Evolutionary conservation across 2,113 vertebrate species (phyloP).

Genomic region (Mesoclemmys tuberculata): DNA sequence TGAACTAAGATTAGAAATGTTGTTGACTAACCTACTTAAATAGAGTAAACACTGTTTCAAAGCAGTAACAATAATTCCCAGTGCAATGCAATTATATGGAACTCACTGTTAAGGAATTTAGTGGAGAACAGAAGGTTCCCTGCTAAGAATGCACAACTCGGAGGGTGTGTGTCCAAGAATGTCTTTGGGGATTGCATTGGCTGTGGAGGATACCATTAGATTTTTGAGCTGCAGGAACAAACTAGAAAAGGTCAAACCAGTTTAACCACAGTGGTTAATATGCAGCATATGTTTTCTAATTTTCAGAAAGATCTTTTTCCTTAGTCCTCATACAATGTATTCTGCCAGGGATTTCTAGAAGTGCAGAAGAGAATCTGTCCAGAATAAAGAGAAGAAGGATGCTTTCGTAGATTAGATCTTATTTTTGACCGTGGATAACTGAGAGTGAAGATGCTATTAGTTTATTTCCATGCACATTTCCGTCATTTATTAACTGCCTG

Average conservation of each 20-base stretch:
- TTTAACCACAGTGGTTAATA: not conserved
- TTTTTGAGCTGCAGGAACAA: not conserved
- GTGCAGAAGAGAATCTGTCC: fast-evolving
- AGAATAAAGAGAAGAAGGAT: not conserved
- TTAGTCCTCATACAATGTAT: fast-evolving
- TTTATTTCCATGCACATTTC: not conserved
- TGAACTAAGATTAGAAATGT: not conserved
- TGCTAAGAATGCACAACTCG: not conserved
- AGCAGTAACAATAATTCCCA: not conserved
- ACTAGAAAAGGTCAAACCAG: not conserved
- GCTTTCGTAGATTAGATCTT: not conserved
- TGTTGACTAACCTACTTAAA: not conserved
- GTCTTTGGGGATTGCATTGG: not conserved
- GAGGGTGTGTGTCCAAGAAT: not conserved
- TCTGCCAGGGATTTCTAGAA: not conserved
- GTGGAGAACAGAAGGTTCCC: not conserved
- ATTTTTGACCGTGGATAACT: not conserved
- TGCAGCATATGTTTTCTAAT: not conserved
- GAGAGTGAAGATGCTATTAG: not conserved
- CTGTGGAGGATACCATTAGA: not conserved
- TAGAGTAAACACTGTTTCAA: not conserved
- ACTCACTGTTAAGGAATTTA: not conserved
- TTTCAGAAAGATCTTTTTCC: not conserved
- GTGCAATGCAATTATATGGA: not conserved
- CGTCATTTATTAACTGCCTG: fast-evolving